phyloP scores from a whole-genome alignment of 2,113 vertebrate species.

The Xyliphius kryptos region DNA sequence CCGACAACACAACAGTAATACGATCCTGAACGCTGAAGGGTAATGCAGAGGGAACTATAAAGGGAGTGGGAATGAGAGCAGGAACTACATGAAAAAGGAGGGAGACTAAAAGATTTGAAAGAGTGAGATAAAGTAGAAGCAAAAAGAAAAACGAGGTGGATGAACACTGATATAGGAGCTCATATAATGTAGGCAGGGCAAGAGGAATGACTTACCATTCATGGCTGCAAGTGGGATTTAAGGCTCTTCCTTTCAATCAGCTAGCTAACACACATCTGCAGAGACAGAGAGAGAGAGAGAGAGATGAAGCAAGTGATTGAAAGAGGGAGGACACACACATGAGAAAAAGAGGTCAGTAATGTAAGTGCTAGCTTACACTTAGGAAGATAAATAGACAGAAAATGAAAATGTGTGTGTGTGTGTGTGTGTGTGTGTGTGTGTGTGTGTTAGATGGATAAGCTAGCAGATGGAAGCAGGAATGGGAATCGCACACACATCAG shows the following conservation, averaged over 20 bases:
- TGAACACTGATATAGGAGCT: no score
- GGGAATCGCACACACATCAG: slow-evolving; percentile 4
- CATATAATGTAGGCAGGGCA: no score
- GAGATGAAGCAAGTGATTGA: slow-evolving; percentile 4
- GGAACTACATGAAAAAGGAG: background rate
- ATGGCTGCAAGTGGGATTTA: slow-evolving; percentile 61
- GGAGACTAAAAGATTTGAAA: background rate
- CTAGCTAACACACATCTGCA: slow-evolving; percentile 55
- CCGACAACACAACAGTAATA: no score
- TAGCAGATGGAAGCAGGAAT: slow-evolving; percentile 4
- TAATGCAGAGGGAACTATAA: background rate
- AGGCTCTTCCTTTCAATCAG: slow-evolving; percentile 54
- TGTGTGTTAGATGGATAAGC: background rate
- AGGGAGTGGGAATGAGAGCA: background rate
- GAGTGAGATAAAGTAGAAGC: background rate
- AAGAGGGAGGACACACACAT: slow-evolving; percentile 8
- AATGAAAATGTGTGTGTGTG: slow-evolving; percentile 12
- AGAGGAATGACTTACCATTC: slow-evolving; percentile 58
- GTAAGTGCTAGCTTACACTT: background rate
- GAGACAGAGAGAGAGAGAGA: slow-evolving; percentile 32
- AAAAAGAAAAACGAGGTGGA: background rate
- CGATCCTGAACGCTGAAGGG: no score
- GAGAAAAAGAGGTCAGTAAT: background rate
- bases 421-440: slow-evolving; percentile 11
- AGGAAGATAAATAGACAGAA: slow-evolving; percentile 1